A percentile compares a stretch with the other conserved stretches of the same genome.
Conservation (phyloP, 2,113 vertebrate genomes). For the Carettochelys insculpta region DNA sequence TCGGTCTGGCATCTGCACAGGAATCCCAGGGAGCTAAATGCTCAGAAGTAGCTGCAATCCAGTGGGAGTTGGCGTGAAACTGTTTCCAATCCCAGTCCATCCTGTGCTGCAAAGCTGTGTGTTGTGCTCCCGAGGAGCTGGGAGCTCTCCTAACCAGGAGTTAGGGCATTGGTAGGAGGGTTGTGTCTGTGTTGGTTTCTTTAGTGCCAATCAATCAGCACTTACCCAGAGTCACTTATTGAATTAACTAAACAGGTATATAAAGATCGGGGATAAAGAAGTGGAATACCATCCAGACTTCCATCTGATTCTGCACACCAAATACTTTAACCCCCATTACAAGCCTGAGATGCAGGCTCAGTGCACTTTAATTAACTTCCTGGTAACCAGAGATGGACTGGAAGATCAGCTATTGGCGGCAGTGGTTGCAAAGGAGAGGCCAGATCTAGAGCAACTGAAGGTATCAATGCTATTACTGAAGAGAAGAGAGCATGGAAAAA, state of each 20-base stretch:
- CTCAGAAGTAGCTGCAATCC: neutral
- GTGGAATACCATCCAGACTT: slow-evolving; percentile 77
- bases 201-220: neutral
- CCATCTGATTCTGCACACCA: slow-evolving; percentile 81
- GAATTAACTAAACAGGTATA: slow-evolving; percentile 61
- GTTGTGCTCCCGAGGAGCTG: neutral
- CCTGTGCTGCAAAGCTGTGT: neutral
- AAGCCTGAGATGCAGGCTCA: slow-evolving; percentile 84
- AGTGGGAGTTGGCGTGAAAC: neutral
- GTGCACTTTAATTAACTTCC: slow-evolving; percentile 83
- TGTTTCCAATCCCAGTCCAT: neutral
- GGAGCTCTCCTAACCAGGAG: neutral
- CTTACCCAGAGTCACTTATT: neutral
- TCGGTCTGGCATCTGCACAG: neutral
- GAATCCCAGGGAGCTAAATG: neutral
- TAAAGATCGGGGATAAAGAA: slow-evolving; percentile 80
- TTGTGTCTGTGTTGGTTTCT: neutral
- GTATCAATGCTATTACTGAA: neutral
- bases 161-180: neutral
- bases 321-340: slow-evolving; percentile 79
- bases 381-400: slow-evolving; percentile 80
- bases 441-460: slow-evolving; percentile 79
- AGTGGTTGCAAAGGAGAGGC: slow-evolving; percentile 79
- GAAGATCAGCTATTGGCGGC: slow-evolving; percentile 82
- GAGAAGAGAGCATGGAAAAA: accelerated